These are phyloP conservation scores for Aurelia aurita complex sp. Pacific DNA, from an alignment of 30 jellyfish, hydroid and myxozoan species.

Conservation along the genomic window DNA sequence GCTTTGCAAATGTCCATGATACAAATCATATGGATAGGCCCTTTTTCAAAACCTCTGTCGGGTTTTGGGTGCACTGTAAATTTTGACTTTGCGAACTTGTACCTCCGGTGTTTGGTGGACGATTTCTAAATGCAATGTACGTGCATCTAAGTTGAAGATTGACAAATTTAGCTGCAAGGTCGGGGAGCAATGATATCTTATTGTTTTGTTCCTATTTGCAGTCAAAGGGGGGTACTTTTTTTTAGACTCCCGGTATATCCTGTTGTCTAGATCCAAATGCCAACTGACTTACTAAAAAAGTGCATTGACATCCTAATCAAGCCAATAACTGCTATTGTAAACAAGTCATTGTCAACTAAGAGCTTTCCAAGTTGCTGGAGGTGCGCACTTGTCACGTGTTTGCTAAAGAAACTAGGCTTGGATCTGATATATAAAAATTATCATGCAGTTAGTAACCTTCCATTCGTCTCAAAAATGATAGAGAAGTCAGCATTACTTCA, in stretches of 20 bases:
- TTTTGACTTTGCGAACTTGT: too few species aligned
- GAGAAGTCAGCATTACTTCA: constrained; percentile 30
- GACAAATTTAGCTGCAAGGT: too few species aligned
- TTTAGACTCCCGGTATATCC: neutral
- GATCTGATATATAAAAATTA: constrained; percentile 5
- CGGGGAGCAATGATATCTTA: too few species aligned
- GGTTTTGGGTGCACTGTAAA: too few species aligned
- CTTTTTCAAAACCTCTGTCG: too few species aligned
- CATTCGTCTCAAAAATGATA: neutral
- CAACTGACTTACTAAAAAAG: neutral
- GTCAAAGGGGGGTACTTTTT: too few species aligned
- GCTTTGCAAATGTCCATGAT: too few species aligned
- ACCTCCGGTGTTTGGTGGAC: too few species aligned
- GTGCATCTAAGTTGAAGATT: too few species aligned
- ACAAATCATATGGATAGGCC: too few species aligned
- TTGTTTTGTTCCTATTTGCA: too few species aligned
- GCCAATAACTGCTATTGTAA: neutral
- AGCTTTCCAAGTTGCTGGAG: neutral
- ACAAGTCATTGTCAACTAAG: neutral
- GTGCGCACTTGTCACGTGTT: constrained; percentile 22
- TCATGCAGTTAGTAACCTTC: neutral
- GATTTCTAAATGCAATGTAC: too few species aligned
- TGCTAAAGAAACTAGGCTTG: constrained; percentile 15
- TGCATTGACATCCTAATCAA: constrained; percentile 1
- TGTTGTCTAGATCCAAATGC: constrained; percentile 9